These are phyloP conservation scores for Moxostoma hubbsi DNA, from an alignment of 2,797 vertebrate species.

Conservation along the genomic window DNA sequence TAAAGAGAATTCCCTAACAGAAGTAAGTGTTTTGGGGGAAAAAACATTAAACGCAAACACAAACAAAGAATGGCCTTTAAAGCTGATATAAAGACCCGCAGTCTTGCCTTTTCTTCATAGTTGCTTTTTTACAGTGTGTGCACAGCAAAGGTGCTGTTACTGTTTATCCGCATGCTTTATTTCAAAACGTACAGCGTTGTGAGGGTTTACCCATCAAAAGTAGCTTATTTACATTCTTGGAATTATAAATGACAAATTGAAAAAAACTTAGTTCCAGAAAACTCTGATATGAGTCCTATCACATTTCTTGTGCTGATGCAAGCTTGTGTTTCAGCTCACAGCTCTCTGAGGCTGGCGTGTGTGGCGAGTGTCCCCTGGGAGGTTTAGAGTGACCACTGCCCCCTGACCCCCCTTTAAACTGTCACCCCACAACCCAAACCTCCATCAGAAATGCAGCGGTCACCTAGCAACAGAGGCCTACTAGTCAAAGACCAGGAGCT, in stretches of 20 bases:
- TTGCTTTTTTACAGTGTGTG: slow-evolving; percentile 71
- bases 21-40: slow-evolving; percentile 55
- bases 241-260: slow-evolving; percentile 41
- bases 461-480: slow-evolving; percentile 85
- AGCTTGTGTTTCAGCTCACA: slow-evolving; percentile 36
- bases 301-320: slow-evolving; percentile 35
- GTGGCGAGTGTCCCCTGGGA: slow-evolving; percentile 74
- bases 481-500: slow-evolving; percentile 83
- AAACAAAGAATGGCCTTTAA: slow-evolving; percentile 56
- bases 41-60: slow-evolving; percentile 49
- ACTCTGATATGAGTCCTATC: slow-evolving; percentile 34
- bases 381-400: slow-evolving; percentile 80
- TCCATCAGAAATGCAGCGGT: slow-evolving; percentile 84
- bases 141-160: slow-evolving; percentile 74
- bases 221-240: slow-evolving; percentile 32
- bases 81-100: slow-evolving; percentile 51
- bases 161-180: slow-evolving; percentile 65
- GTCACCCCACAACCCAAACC: slow-evolving; percentile 80
- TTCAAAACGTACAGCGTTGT: background rate
- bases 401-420: slow-evolving; percentile 78
- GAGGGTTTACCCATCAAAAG: slow-evolving; percentile 8
- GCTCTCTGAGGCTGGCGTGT: slow-evolving; percentile 60
- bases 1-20: slow-evolving; percentile 78
- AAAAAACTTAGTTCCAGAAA: slow-evolving; percentile 41
- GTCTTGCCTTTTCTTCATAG: slow-evolving; percentile 66